phyloP scores from a whole-genome alignment of 2,797 vertebrate species.

The Prionace glauca region DNA sequence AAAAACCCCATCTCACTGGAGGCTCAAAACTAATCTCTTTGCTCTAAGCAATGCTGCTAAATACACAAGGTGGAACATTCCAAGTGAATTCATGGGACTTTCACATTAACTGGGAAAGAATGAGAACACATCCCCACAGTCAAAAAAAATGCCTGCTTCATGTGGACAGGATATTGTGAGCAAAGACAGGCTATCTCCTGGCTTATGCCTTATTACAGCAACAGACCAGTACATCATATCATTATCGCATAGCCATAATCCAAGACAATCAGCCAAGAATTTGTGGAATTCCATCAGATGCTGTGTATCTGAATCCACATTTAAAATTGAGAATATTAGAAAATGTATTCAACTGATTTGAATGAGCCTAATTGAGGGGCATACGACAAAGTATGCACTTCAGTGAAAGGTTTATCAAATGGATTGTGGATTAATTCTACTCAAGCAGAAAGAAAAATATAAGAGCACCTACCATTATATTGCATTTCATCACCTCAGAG shows the following conservation, averaged over 20 bases:
- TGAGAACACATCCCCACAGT: neutral
- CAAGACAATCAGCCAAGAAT: neutral
- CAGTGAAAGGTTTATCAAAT: neutral
- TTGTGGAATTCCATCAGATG: neutral
- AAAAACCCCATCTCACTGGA: neutral
- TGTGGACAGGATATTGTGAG: neutral
- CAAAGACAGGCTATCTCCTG: neutral
- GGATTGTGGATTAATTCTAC: neutral
- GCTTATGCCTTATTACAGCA: neutral
- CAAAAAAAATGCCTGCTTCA: neutral
- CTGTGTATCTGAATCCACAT: neutral
- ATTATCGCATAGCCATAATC: neutral
- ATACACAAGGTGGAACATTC: neutral
- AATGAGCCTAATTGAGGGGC: neutral
- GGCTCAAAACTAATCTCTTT: neutral
- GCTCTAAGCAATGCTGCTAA: neutral
- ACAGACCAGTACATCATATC: neutral
- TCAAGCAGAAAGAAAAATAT: neutral
- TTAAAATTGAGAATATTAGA: neutral
- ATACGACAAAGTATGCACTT: neutral
- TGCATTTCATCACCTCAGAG: neutral
- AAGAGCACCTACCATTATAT: neutral
- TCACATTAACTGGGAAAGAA: neutral
- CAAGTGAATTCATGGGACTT: neutral
- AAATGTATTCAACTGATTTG: neutral